Evolutionary conservation across 2,888 invertebrate genomes (phyloP).

Genomic region (Lomographa bimaculata): DNA sequence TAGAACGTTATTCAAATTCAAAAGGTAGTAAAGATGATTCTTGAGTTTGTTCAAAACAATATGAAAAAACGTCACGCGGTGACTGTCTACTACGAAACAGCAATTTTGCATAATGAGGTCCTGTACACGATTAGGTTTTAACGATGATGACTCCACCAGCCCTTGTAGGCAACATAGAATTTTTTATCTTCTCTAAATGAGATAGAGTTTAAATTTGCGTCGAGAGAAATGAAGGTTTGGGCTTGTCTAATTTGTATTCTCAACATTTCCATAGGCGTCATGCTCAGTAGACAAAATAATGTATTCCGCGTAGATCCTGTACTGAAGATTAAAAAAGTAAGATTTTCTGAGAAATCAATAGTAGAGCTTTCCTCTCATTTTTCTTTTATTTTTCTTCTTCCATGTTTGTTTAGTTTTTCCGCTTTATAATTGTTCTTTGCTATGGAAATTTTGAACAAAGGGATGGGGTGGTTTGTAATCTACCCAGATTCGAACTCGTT

Average conservation of each 20-base stretch:
- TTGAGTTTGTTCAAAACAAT: constrained; percentile 23
- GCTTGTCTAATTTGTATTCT: constrained; percentile 65
- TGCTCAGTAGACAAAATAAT: constrained; percentile 68
- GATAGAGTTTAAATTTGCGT: constrained; percentile 28
- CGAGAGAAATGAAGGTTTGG: constrained; percentile 29
- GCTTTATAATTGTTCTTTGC: constrained; percentile 34
- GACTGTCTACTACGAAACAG: constrained; percentile 56
- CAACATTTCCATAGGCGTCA: constrained; percentile 58
- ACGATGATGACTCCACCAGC: constrained; percentile 66
- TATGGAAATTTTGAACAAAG: constrained; percentile 31
- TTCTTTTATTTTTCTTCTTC: constrained; percentile 8
- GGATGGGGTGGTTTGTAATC: constrained; percentile 38
- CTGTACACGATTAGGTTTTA: constrained; percentile 75
- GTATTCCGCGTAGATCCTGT: constrained; percentile 52
- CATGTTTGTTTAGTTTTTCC: constrained; percentile 17
- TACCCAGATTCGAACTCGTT: constrained; percentile 44
- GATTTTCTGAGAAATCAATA: constrained; percentile 7
- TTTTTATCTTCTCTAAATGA: constrained; percentile 27
- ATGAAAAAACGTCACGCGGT: constrained; percentile 41
- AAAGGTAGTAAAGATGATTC: constrained; percentile 14
- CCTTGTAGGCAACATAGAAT: constrained; percentile 32
- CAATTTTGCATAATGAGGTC: constrained; percentile 72
- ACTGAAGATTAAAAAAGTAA: constrained; percentile 52
- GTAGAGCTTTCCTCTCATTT: constrained; percentile 5
- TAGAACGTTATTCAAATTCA: constrained; percentile 7